Percentiles rank a stretch among this genome's conserved stretches.
These are phyloP conservation scores for Hermaeophaga mercurialis DNA, from an alignment of 2,888 invertebrate genomes.

Conservation along the genomic window DNA sequence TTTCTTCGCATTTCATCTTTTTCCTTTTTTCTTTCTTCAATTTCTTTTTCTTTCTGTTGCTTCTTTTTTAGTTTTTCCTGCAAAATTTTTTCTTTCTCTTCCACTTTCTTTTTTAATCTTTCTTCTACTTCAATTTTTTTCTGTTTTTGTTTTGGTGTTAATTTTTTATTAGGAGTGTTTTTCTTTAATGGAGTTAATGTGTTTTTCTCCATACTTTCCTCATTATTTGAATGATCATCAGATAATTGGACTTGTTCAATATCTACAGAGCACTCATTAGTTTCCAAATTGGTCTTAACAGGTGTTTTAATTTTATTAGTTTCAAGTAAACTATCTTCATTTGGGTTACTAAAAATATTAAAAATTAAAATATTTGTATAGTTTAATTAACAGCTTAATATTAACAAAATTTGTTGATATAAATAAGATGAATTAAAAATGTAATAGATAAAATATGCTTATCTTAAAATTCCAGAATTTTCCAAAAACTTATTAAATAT, in stretches of 20 bases:
- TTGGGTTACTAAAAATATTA: too few relatives aligned
- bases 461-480: too few relatives aligned
- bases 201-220: conserved; percentile 14
- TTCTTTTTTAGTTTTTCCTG: conserved; percentile 57
- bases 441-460: too few relatives aligned
- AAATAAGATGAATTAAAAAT: too few relatives aligned
- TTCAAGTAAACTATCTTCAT: too few relatives aligned
- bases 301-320: too few relatives aligned
- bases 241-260: not conserved
- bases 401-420: too few relatives aligned
- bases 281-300: too few relatives aligned
- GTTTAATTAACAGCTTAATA: too few relatives aligned
- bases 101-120: conserved; percentile 53
- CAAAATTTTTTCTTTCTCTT: conserved; percentile 53
- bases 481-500: too few relatives aligned
- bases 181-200: conserved; percentile 12
- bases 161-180: conserved; percentile 45
- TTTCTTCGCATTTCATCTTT: conserved; percentile 58
- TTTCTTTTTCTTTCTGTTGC: conserved; percentile 57
- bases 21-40: conserved; percentile 45
- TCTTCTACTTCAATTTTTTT: conserved; percentile 57
- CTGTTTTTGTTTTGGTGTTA: conserved; percentile 57
- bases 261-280: not conserved
- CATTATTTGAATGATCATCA: conserved; percentile 49
- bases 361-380: too few relatives aligned